A percentile compares a stretch with the other conserved stretches of the same genome.
These are phyloP conservation scores for Silurus aristotelis DNA, from an alignment of 2,797 vertebrate genomes.

Conservation along the genomic window DNA sequence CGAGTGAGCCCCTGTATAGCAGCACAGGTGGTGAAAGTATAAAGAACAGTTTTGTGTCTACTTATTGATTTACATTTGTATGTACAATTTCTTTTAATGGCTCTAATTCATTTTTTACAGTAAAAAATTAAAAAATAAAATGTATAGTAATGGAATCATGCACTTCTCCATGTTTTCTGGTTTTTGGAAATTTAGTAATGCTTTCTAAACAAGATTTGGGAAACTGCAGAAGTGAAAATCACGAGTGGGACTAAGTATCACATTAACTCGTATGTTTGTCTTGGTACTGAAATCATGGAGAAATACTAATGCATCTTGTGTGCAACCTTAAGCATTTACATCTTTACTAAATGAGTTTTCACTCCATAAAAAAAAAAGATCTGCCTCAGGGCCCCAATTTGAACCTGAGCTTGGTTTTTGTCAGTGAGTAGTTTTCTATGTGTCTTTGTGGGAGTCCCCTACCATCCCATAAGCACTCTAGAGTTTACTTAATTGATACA, in stretches of 20 bases:
- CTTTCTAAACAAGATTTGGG: not conserved
- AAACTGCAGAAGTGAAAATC: not conserved
- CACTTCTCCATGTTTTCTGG: not conserved
- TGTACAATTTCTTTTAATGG: conserved; percentile 28
- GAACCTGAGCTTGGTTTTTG: not conserved
- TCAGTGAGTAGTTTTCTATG: not conserved
- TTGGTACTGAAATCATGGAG: not conserved
- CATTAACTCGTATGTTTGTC: not conserved
- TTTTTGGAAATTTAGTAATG: not conserved
- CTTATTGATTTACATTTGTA: conserved; percentile 26
- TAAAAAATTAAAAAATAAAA: conserved; percentile 46
- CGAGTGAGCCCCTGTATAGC: conserved; percentile 77
- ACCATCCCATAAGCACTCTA: not conserved
- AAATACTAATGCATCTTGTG: not conserved
- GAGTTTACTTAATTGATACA: not conserved
- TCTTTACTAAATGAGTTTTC: not conserved
- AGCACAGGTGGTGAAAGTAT: conserved; percentile 88
- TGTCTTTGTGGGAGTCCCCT: not conserved
- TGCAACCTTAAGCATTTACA: not conserved
- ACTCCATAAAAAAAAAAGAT: too few relatives aligned
- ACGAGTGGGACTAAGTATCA: not conserved
- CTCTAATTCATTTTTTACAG: conserved; percentile 17
- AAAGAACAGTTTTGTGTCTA: not conserved
- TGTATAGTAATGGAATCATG: conserved; percentile 31
- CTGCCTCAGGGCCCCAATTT: not conserved